phyloP scores from a whole-genome alignment of 92 coral and sea anemone species.

The Paramuricea clavata region DNA sequence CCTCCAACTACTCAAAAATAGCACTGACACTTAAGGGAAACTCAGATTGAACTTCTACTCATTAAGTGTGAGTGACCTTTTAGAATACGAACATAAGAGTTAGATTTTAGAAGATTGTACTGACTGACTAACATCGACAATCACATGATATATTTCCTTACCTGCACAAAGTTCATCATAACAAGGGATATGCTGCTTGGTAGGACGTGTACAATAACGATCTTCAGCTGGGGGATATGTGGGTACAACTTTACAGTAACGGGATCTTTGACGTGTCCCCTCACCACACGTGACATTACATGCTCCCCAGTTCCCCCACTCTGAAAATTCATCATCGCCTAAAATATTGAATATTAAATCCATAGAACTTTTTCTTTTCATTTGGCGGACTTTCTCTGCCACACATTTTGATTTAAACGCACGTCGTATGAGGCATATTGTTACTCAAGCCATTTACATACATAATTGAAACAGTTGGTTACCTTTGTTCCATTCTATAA shows the following conservation, averaged over 20 bases:
- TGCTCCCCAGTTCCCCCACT: conserved; percentile 33
- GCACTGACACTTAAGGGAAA: too few species aligned
- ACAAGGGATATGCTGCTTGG: conserved; percentile 1
- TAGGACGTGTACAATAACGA: conserved; percentile 4
- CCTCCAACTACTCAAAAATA: too few species aligned
- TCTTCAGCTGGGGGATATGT: conserved; percentile 28
- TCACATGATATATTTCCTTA: not conserved
- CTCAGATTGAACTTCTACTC: too few species aligned
- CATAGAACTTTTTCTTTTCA: too few species aligned
- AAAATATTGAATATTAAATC: not conserved
- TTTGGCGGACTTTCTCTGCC: not conserved
- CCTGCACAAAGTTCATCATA: conserved; percentile 16
- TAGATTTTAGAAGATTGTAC: too few species aligned
- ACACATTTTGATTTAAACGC: not conserved
- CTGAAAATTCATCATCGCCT: conserved; percentile 17
- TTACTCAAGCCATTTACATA: too few species aligned
- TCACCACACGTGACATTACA: conserved; percentile 15
- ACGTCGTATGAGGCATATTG: too few species aligned
- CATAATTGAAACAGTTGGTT: too few species aligned
- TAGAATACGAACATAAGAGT: too few species aligned
- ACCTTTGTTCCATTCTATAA: too few species aligned
- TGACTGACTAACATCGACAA: too few species aligned
- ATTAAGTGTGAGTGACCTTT: too few species aligned
- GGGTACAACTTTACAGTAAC: conserved; percentile 23
- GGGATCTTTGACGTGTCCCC: conserved; percentile 16